phyloP scores from a whole-genome alignment of 2,113 vertebrate species.

The Crotalus helleri region DNA sequence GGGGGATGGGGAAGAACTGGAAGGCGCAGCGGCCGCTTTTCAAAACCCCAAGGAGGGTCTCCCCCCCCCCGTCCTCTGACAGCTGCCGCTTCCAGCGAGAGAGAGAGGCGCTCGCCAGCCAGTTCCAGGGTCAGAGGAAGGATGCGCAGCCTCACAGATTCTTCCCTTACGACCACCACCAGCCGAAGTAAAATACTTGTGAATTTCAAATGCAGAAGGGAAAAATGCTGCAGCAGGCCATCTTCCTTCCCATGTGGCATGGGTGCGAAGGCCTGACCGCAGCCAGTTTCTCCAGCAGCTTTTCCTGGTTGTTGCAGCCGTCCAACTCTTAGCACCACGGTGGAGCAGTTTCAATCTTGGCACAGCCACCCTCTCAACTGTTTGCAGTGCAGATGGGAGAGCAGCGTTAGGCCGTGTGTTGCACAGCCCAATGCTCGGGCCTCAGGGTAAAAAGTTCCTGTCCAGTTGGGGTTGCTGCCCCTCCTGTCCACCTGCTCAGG shows the following conservation, averaged over 20 bases:
- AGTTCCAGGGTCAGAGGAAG: constrained; percentile 74
- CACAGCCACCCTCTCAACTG: neutral
- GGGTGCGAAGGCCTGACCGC: neutral
- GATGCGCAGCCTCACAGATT: constrained; percentile 72
- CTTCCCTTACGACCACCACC: constrained; percentile 37
- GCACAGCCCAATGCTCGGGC: neutral
- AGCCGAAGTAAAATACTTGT: constrained; percentile 40
- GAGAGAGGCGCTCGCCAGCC: constrained; percentile 58
- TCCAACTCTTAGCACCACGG: constrained; percentile 42
- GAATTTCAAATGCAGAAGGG: constrained; percentile 16
- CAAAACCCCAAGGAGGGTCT: neutral
- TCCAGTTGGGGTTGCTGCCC: neutral
- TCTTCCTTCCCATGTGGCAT: too few species aligned
- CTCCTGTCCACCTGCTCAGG: fast-evolving
- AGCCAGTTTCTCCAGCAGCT: constrained; percentile 30
- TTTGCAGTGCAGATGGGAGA: too few species aligned
- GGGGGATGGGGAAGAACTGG: neutral
- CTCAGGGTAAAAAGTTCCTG: neutral
- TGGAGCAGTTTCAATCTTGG: constrained; percentile 28
- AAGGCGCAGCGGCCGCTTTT: neutral
- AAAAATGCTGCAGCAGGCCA: neutral
- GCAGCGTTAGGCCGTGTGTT: neutral
- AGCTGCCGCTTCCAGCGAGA: constrained; percentile 14
- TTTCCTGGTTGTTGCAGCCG: neutral
- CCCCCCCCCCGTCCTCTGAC: too few species aligned